Evolutionary conservation across 2,888 invertebrate species (phyloP).

Genomic region (Dichetophora obliterata): DNA sequence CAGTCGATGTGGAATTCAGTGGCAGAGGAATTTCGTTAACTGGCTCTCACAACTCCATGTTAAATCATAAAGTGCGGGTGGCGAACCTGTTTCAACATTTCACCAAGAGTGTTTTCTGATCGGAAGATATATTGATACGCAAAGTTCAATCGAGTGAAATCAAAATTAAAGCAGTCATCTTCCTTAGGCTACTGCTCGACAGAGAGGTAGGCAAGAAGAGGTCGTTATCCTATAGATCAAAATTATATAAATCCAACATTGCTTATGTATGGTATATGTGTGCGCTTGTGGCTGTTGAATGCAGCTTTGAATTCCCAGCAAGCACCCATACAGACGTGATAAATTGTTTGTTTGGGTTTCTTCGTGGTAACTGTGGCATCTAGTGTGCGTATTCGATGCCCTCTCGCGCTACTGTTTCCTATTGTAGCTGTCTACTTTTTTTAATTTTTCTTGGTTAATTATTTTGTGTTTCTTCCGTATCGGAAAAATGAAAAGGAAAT

Average conservation of each 20-base stretch:
- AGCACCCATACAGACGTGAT: not conserved
- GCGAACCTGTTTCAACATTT: no score
- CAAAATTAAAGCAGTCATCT: no score
- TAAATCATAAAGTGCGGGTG: no score
- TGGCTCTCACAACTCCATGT: not conserved
- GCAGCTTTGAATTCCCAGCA: not conserved
- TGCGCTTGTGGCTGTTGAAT: not conserved
- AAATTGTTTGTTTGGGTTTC: not conserved
- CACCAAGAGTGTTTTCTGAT: no score
- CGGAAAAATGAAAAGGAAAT: not conserved
- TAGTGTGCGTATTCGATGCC: not conserved
- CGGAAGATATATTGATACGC: no score
- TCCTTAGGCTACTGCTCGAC: no score
- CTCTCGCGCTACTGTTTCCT: not conserved
- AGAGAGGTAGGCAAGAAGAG: not conserved
- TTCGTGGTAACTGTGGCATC: not conserved
- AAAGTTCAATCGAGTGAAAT: no score
- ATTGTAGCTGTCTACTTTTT: not conserved
- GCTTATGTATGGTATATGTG: not conserved
- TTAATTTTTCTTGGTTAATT: not conserved
- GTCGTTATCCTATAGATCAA: slow-evolving; percentile 27
- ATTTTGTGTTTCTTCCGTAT: not conserved
- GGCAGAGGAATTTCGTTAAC: not conserved
- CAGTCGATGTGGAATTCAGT: not conserved
- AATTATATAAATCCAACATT: slow-evolving; percentile 21